Conservation (phyloP, 1,140 invertebrate species). For the Caenorhabditis brenneri region DNA sequence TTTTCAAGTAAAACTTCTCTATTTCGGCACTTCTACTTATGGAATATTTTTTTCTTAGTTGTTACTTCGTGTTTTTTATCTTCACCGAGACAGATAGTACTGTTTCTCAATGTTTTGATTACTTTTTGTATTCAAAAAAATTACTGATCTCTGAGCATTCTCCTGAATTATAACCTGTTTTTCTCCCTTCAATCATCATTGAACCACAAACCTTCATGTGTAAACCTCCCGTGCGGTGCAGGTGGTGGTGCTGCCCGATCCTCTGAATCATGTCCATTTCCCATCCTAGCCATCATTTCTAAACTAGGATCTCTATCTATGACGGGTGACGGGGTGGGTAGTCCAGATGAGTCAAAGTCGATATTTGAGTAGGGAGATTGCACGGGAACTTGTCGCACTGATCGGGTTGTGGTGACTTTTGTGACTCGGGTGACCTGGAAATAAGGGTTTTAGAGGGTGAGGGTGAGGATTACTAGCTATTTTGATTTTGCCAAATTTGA, state of each 20-base stretch:
- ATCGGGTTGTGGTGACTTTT: conserved; percentile 70
- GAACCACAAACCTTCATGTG: background rate
- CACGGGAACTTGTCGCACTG: conserved; percentile 67
- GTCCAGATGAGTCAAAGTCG: conserved; percentile 67
- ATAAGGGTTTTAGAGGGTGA: background rate
- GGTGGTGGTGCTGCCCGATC: conserved; percentile 48
- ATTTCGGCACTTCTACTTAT: no score
- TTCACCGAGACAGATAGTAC: no score
- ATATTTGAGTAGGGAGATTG: conserved; percentile 61
- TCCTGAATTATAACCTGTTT: no score
- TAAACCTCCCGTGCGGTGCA: conserved; percentile 22
- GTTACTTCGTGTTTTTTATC: no score
- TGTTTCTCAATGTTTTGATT: no score
- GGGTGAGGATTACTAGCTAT: background rate
- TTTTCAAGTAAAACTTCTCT: no score
- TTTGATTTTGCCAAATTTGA: no score
- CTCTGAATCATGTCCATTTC: conserved; percentile 28
- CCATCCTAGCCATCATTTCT: conserved; percentile 36
- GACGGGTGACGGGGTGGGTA: conserved; percentile 63
- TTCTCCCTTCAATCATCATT: background rate
- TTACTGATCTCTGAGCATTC: no score
- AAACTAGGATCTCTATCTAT: conserved; percentile 53
- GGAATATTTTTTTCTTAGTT: no score
- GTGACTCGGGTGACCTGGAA: conserved; percentile 69
- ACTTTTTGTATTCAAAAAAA: no score